A percentile compares a stretch with the other conserved stretches of the same genome.
Evolutionary conservation across 2,888 invertebrate species (phyloP).

Genomic region (Loripinus fragilis): DNA sequence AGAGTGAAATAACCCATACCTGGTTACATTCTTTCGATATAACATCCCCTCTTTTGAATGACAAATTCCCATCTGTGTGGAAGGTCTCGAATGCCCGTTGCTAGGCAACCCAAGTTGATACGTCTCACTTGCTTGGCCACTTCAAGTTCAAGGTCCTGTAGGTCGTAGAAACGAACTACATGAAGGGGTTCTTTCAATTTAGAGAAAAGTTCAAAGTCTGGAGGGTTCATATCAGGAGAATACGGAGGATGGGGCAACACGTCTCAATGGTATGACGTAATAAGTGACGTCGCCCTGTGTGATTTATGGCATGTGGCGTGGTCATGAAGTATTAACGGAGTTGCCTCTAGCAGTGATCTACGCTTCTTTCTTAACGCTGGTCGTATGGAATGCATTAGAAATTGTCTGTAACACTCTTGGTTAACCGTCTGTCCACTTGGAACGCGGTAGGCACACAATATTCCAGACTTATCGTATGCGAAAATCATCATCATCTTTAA

Average conservation of each 20-base stretch:
- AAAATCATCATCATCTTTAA: not conserved
- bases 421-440: not conserved
- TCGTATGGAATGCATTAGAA: not conserved
- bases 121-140: not conserved
- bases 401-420: not conserved
- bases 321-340: not conserved
- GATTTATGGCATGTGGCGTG: not conserved
- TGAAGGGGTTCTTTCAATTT: not conserved
- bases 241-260: not conserved
- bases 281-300: not conserved
- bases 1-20: no score
- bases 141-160: not conserved
- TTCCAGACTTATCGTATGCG: not conserved
- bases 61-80: not conserved
- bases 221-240: not conserved
- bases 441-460: not conserved
- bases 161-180: not conserved
- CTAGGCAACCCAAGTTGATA: not conserved
- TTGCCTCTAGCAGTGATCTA: not conserved
- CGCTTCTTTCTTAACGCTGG: not conserved
- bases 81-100: not conserved
- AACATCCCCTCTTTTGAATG: not conserved
- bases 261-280: not conserved
- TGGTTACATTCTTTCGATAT: not conserved
- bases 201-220: not conserved